Base-by-base conservation (phyloP, 2,888 invertebrate species). In the Acleris literana region DNA sequence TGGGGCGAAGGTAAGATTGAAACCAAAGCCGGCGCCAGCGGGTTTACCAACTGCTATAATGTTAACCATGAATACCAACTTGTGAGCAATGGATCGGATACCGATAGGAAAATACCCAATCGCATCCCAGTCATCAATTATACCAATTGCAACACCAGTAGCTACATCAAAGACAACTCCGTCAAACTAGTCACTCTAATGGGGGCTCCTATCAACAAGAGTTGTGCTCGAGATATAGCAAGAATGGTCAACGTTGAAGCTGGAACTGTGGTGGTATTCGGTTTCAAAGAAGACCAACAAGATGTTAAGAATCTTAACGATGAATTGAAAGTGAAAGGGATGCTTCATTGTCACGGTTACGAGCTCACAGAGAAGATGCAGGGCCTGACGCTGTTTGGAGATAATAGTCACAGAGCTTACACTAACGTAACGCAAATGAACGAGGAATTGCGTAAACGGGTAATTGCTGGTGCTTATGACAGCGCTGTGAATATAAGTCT, bases 1-100 rank as follows among this genome's bases (percentile, higher is more conserved):
- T 85, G 84, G 84, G 84, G 85, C 3, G 83, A 84, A 62, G 85
- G 84, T 0, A 75, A 71, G 58, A 76, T 83, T 1, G 62, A 62
- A 0, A 43, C 71, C 0, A n/a, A 63, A 4, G 55, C 29, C 0
- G 79, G 76, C 0, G 55, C 39, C 18, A 81, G 77, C 22, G 84
- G 84, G 0, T 84, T 80, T 64, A 3, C 71, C 0, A 71, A 81
- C 55, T 79, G 82, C 44, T 85, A 81, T 60, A 83, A 83, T 25
- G 78, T 85, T 4, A 85, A 85, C 65, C 79, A 82, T 56, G 70
- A 74, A 3, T 75, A 73, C 46, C 82, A 81, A 60, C 74, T 79
- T 1, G 83, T 84, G 7, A 82, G 81, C 68, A 80, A 80, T 43
- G 85, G 84, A 0, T 64, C 74, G 0, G 83, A 85, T 39, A 65